Percentiles rank a stretch among this genome's conserved stretches.
These are phyloP conservation scores for Anguilla anguilla DNA, from an alignment of 2,797 vertebrate genomes.

Conservation along the genomic window DNA sequence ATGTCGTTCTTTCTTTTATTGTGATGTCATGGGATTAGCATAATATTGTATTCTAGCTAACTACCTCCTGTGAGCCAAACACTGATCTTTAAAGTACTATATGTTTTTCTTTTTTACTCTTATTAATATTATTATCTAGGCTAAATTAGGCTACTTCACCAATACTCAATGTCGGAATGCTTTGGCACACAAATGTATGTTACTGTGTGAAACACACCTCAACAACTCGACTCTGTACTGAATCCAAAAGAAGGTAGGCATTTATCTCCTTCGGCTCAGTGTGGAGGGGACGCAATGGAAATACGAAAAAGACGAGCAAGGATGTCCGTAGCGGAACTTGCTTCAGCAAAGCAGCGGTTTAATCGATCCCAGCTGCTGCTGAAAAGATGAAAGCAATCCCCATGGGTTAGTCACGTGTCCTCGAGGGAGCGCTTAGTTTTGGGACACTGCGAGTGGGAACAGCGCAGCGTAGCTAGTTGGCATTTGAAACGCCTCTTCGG, in stretches of 20 bases:
- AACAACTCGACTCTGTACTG: neutral
- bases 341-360: conserved; percentile 46
- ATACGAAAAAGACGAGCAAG: conserved; percentile 25
- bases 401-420: conserved; percentile 74
- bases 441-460: conserved; percentile 42
- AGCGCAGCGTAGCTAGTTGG: conserved; percentile 55
- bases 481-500: conserved; percentile 48
- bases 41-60: neutral
- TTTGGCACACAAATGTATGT: neutral
- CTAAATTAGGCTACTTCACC: neutral
- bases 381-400: conserved; percentile 62
- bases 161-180: neutral
- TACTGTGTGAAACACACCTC: neutral
- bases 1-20: neutral
- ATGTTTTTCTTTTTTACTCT: neutral
- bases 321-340: conserved; percentile 44
- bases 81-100: neutral
- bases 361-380: conserved; percentile 69
- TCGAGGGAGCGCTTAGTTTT: conserved; percentile 63
- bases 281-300: neutral
- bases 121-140: neutral
- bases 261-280: neutral
- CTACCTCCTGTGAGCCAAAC: neutral
- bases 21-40: neutral
- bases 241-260: neutral